Evolutionary conservation across 2,797 vertebrate genomes (phyloP), one percentile per base, ranked within the genome.

Genomic region (Microctenopoma lineatum): DNA sequence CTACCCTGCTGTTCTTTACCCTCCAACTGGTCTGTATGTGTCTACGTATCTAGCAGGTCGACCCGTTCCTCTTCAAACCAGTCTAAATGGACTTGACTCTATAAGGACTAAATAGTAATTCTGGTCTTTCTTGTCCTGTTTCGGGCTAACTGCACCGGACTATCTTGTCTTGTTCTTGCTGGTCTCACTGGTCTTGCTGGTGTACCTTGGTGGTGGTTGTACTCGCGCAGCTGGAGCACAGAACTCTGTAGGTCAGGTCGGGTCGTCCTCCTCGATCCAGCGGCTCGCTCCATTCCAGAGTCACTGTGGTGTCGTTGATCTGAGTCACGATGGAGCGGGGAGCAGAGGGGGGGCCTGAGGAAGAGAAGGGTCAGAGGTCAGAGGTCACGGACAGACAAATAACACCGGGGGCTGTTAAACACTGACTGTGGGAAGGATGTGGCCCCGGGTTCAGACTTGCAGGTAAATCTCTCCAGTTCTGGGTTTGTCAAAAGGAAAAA

Each of bases 231-330:
- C 66, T 70, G 0, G 63, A 66, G 59, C 96, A 97, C 53, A 88
- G 80, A 3, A 97, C 70, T 0, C 62, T 68, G 7, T 96, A 97
- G 52, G 68, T 90, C 25, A 96, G 87, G 75, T 97, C 96, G 0
- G 59, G 42, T 0, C 96, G 90, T 0, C 95, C 95, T 0, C 96
- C 95, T 0, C 85, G 85, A 12, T 96, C 94, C 6, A 94, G 78
- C 0, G 96, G 96, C 7, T 95, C 94, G 2, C 94, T 95, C 96
- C 96, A 97, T 47, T 96, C 95, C 92, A 97, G 80, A 0, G 78
- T 92, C 13, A 94, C 87, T 2, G 82, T 79, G 0, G 95, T 95
- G 39, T 95, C 94, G 0, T 96, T 97, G 58, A 95, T 66, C 67
- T 92, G 94, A 0, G 90, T 56, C 13, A 95, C 87, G 0, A 95